Evolutionary conservation across 1,140 invertebrate species (phyloP).

Genomic region (Nymphalis io): DNA sequence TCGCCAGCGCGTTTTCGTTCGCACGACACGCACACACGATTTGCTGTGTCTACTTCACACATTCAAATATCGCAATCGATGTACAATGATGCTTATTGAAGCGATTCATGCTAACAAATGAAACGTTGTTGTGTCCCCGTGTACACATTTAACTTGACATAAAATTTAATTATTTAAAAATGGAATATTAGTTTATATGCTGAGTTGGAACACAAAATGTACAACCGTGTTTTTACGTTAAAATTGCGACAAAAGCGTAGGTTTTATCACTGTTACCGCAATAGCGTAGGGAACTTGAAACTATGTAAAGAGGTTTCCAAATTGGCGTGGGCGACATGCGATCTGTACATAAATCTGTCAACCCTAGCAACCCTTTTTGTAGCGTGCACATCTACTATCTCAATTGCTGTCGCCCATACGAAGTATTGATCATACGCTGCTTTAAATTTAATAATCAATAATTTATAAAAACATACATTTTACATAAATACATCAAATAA

Average conservation of each 20-base stretch:
- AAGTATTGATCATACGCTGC: conserved; percentile 12
- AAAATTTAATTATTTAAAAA: background rate
- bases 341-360: conserved; percentile 64
- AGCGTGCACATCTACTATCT: conserved; percentile 6
- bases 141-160: background rate
- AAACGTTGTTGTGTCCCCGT: background rate
- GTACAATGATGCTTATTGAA: conserved; percentile 9
- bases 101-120: background rate
- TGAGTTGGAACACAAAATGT: too few relatives aligned
- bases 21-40: conserved; percentile 23
- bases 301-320: conserved; percentile 50
- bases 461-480: background rate
- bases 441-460: background rate
- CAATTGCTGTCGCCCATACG: conserved; percentile 18
- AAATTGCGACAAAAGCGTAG: background rate
- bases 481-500: too few relatives aligned
- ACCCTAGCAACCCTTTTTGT: conserved; percentile 23
- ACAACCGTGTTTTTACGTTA: background rate
- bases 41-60: conserved; percentile 10
- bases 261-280: conserved; percentile 27
- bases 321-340: conserved; percentile 50
- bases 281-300: conserved; percentile 30
- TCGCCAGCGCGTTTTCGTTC: conserved; percentile 20
- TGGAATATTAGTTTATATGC: background rate
- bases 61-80: conserved; percentile 23